Evolutionary conservation across 2,888 invertebrate species (phyloP).

Genomic region (Biston betularia): DNA sequence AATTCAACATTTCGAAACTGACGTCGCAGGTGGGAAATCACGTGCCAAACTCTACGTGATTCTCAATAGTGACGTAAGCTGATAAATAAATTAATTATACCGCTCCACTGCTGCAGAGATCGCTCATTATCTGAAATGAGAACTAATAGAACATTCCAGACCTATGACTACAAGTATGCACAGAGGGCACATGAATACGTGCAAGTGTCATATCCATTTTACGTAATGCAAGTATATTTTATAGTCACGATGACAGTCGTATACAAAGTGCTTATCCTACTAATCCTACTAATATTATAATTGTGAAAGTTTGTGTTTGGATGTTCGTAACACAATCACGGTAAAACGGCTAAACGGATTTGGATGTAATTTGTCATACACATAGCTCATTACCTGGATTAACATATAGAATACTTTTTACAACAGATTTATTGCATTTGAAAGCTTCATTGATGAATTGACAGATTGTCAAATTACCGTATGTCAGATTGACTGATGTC

Average conservation of each 20-base stretch:
- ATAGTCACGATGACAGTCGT: neutral
- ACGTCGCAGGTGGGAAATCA: slow-evolving; percentile 21
- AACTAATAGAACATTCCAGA: slow-evolving; percentile 27
- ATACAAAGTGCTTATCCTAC: no score
- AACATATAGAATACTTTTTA: no score
- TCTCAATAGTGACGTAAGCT: slow-evolving; percentile 14
- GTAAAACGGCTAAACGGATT: no score
- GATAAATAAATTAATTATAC: slow-evolving; percentile 15
- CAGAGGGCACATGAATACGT: neutral
- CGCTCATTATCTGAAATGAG: slow-evolving; percentile 8
- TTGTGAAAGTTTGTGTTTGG: no score
- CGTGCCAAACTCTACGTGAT: slow-evolving; percentile 12
- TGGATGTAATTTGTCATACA: no score
- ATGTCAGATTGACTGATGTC: no score
- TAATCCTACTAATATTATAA: no score
- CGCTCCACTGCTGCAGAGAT: slow-evolving; percentile 3
- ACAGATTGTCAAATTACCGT: no score
- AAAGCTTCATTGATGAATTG: no score
- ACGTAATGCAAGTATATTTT: neutral
- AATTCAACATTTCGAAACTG: slow-evolving; percentile 2
- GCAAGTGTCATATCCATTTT: neutral
- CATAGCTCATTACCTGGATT: no score
- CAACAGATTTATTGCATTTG: no score
- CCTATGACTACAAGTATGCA: neutral
- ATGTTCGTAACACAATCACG: no score